These are phyloP conservation scores for Euwallacea fornicatus DNA, from an alignment of 1,140 invertebrate species.

Conservation along the genomic window DNA sequence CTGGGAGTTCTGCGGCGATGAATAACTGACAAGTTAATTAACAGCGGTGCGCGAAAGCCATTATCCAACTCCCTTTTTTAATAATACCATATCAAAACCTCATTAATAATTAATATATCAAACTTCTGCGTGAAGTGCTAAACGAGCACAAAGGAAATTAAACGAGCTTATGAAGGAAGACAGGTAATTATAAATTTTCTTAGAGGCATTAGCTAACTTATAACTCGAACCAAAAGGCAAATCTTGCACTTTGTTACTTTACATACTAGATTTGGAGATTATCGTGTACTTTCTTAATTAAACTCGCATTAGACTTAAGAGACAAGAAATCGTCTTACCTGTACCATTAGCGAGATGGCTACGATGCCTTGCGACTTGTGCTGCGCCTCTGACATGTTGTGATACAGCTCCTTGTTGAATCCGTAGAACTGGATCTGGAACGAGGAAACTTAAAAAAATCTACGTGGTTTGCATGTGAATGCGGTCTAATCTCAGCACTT, in stretches of 20 bases:
- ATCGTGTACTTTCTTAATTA: not conserved
- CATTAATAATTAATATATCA: slow-evolving; percentile 9
- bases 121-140: not conserved
- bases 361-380: slow-evolving; percentile 91
- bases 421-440: slow-evolving; percentile 92
- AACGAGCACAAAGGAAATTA: not conserved
- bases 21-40: not conserved
- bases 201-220: slow-evolving; percentile 9
- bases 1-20: too few species aligned
- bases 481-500: too few species aligned
- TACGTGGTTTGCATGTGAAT: too few species aligned
- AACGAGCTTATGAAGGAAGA: slow-evolving; percentile 3
- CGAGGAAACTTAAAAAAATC: slow-evolving; percentile 34
- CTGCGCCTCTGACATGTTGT: slow-evolving; percentile 93
- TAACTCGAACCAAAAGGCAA: not conserved
- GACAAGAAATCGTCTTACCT: slow-evolving; percentile 63
- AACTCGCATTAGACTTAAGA: too few species aligned
- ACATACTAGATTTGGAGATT: slow-evolving; percentile 1
- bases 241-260: slow-evolving; percentile 14
- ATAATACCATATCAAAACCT: not conserved
- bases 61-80: too few species aligned
- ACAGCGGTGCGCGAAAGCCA: not conserved
- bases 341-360: slow-evolving; percentile 90
- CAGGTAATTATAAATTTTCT: slow-evolving; percentile 27
- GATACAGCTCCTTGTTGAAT: slow-evolving; percentile 95